Evolutionary conservation across 2,797 vertebrate genomes (phyloP), one percentile per base, ranked within the genome.

Genomic region (Remorina albescens): DNA sequence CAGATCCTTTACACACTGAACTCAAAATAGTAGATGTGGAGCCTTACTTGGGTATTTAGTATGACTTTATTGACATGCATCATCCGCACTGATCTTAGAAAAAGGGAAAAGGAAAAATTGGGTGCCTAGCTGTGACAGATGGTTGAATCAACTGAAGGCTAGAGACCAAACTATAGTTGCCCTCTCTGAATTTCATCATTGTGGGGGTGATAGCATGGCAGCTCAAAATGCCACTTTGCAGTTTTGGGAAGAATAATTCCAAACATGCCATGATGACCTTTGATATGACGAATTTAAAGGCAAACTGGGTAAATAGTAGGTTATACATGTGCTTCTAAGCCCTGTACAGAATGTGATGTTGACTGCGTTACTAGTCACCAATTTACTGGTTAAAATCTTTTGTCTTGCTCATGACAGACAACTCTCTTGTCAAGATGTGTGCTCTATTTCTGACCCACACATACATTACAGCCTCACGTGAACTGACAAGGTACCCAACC

Each of bases 221-320:
- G 30, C 72, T 70, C 51, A 74, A 82, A 86, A 86, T 80, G 61
- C 50, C 36, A 82, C n/a, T 76, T 79, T 71, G 66, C n/a, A 60
- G 34, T 70, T 64, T 61, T n/a, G 25, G 59, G 30, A 44, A 37
- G 61, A 77, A 37, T 54, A 53, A 79, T 61, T 62, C 26, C 47
- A 49, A 65, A 77, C 6, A 5, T 54, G 58, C 41, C 4, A 18
- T 5, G 6, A 71, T 82, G 55, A 84, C 62, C 71, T 80, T 80
- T 74, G n/a, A 56, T 74, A 36, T 49, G 46, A 71, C 50, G 26
- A 36, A 63, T 36, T 50, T 60, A 26, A 80, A 56, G 49, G 28
- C 36, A 36, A 65, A 55, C 15, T 46, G 39, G 11, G 3, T 30
- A 21, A 56, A 53, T 39, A 3, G 30, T 49, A 49, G 42, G 5